Evolutionary conservation across 2,888 invertebrate genomes (phyloP).

Genomic region (Drosophila eohydei): DNA sequence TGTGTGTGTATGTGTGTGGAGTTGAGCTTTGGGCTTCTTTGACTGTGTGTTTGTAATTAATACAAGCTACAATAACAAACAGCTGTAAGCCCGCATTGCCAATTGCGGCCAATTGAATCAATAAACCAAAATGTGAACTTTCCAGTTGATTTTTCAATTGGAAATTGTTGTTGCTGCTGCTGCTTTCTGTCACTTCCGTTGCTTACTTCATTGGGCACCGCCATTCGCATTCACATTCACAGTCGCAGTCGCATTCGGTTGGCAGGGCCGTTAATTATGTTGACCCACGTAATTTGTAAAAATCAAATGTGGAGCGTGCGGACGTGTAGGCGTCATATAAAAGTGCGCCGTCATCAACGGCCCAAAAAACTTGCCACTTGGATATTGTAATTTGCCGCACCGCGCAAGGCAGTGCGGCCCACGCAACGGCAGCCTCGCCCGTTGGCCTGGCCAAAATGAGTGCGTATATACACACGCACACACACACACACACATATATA

Average conservation of each 20-base stretch:
- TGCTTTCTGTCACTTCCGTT: conserved; percentile 56
- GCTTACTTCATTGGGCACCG: conserved; percentile 25
- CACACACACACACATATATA: not conserved
- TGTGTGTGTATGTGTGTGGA: conserved; percentile 11
- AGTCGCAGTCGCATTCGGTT: conserved; percentile 37
- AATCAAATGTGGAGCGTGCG: conserved; percentile 58
- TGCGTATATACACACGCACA: conserved; percentile 21
- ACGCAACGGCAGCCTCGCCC: conserved; percentile 51
- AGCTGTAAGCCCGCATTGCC: conserved; percentile 21
- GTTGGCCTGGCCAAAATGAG: conserved; percentile 55
- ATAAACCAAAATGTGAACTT: conserved; percentile 61
- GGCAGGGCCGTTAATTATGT: conserved; percentile 70
- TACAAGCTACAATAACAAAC: conserved; percentile 32
- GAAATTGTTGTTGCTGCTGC: conserved; percentile 24
- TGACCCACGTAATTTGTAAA: conserved; percentile 70
- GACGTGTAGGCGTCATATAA: conserved; percentile 50
- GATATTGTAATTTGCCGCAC: conserved; percentile 63
- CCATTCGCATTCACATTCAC: conserved; percentile 24
- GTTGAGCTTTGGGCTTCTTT: conserved; percentile 26
- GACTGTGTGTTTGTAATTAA: conserved; percentile 57
- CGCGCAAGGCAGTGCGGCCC: conserved; percentile 41
- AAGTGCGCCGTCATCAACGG: conserved; percentile 61
- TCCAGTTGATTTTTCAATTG: conserved; percentile 55
- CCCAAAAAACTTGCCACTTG: conserved; percentile 45
- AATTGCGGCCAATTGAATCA: conserved; percentile 77